Base-by-base conservation (phyloP, 2,888 invertebrate species). In the Lochmaea crataegi region DNA sequence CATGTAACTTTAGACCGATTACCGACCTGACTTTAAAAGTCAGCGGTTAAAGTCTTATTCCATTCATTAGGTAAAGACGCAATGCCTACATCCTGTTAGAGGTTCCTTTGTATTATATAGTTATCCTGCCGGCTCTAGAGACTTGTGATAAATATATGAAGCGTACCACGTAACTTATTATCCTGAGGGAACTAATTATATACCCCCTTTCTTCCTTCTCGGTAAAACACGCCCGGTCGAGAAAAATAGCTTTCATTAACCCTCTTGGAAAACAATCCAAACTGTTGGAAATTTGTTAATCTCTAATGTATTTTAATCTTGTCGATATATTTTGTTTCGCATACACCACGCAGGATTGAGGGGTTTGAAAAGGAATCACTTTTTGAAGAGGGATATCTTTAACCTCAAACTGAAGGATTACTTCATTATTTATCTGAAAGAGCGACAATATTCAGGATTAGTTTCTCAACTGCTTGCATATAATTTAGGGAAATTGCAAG, bases 131-230 rank as follows among this genome's bases (percentile, higher is more conserved):
- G 75, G 77, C 83, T 83, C 83, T 77, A 79, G 83, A 83, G 84
- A 83, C 82, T 73, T 78, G 80, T 83, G 83, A 83, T 84, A 82
- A 83, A 84, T 84, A 83, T 81, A 82, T 80, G 80, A 80, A 82
- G 82, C 82, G 79, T 79, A 82, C 84, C 83, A 83, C 82, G 83
- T 83, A 82, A 83, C 83, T 84, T 84, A 84, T 84, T 84, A 84
- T 82, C 81, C 81, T 82, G 80, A 80, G 81, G 80, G 81, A 81
- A 71, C 83, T 84, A 83, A 83, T 83, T 83, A 82, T 80, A 38
- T 9, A 38, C 75, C 73, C 79, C 76, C 73, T 71, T 38, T 72
- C 72, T 60, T 41, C 51, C 68, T 51, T 48, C 42, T 12, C 53
- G n/a, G 18, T 58, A 12, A 22, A 51, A 11, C 42, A 38, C 56